phyloP scores from a whole-genome alignment of 1,140 invertebrate species.

The Batillaria attramentaria region DNA sequence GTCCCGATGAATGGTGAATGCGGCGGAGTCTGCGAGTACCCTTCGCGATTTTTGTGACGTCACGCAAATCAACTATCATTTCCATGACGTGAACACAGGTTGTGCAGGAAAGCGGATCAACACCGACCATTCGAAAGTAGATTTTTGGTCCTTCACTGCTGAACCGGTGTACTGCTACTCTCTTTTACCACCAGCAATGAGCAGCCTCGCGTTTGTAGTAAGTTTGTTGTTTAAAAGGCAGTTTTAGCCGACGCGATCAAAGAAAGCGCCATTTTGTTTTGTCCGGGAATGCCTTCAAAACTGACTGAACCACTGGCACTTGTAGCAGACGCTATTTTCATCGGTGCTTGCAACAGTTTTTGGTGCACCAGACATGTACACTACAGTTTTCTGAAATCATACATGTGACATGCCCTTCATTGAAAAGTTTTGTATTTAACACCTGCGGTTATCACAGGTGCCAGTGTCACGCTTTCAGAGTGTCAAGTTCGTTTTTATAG shows the following conservation, averaged over 20 bases:
- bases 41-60: slow-evolving; percentile 32
- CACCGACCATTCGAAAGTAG: background rate
- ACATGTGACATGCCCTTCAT: too few species aligned
- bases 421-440: too few species aligned
- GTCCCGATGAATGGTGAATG: too few species aligned
- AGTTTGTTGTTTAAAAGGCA: slow-evolving; percentile 14
- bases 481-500: too few species aligned
- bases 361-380: too few species aligned
- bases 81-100: slow-evolving; percentile 31
- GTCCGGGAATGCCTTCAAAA: slow-evolving; percentile 3
- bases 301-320: background rate
- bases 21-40: too few species aligned
- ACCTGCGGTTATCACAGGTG: too few species aligned
- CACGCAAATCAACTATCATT: slow-evolving; percentile 31
- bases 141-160: background rate
- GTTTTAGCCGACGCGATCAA: background rate
- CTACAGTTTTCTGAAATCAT: too few species aligned
- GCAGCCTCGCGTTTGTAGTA: slow-evolving; percentile 55
- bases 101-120: slow-evolving; percentile 22
- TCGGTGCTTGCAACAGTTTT: background rate
- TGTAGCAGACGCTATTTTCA: slow-evolving; percentile 34
- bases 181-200: slow-evolving; percentile 37
- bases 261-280: slow-evolving; percentile 37
- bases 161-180: background rate
- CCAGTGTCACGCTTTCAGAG: too few species aligned